phyloP scores from a whole-genome alignment of 2,113 vertebrate species.

The Vombatus ursinus region DNA sequence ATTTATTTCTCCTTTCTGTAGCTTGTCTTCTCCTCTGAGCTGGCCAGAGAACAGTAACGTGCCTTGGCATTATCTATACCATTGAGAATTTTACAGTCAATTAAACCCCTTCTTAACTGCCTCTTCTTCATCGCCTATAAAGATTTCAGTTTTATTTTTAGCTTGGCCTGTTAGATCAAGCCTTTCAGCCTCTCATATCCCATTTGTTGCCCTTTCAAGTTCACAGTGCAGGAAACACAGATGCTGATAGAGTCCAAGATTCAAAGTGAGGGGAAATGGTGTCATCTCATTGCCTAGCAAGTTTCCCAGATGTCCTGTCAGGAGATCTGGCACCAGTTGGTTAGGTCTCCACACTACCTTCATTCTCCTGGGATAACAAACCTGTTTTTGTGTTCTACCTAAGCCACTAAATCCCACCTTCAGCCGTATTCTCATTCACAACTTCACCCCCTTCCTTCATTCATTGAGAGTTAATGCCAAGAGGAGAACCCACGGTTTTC shows the following conservation, averaged over 20 bases:
- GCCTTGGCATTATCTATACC: slow-evolving; percentile 68
- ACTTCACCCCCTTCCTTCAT: background rate
- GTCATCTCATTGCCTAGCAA: background rate
- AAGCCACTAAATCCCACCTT: background rate
- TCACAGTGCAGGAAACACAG: background rate
- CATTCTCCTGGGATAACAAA: slow-evolving; percentile 1
- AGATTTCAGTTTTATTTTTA: slow-evolving; percentile 72
- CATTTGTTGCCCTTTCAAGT: slow-evolving; percentile 61
- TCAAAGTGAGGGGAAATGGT: background rate
- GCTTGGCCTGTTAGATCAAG: slow-evolving; percentile 43
- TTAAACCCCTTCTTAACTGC: slow-evolving; percentile 69
- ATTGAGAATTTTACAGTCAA: slow-evolving; percentile 79
- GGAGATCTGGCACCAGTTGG: slow-evolving; percentile 37
- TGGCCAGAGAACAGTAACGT: slow-evolving; percentile 44
- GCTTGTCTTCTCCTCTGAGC: slow-evolving; percentile 56
- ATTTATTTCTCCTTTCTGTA: slow-evolving; percentile 52
- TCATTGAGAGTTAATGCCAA: background rate
- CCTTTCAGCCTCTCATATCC: slow-evolving; percentile 18
- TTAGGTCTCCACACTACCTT: slow-evolving; percentile 31
- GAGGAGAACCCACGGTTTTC: background rate
- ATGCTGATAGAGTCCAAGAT: slow-evolving; percentile 59
- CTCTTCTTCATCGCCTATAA: slow-evolving; percentile 63
- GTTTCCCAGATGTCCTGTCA: background rate
- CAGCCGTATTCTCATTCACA: background rate
- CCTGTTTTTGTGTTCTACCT: background rate